Conservation (phyloP, 37 sponge, comb jelly and placozoan genomes). For the Chondrosia reniformis region DNA sequence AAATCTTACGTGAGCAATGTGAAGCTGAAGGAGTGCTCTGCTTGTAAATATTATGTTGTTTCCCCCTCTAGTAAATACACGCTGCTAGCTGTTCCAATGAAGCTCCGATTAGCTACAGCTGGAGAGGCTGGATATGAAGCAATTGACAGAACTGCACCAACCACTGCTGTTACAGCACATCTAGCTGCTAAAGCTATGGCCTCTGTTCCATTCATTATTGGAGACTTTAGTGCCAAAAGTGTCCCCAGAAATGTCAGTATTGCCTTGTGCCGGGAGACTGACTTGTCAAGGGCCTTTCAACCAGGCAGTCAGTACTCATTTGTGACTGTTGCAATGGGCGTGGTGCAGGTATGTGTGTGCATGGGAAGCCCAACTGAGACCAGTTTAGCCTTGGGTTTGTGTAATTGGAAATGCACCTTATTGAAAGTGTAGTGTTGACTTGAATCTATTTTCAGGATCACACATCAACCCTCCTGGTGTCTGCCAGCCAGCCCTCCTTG, state of each 20-base stretch:
- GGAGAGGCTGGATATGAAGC: slow-evolving; percentile 28
- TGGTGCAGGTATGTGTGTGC: not conserved
- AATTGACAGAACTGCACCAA: not conserved
- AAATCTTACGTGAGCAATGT: not conserved
- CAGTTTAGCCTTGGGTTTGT: no score
- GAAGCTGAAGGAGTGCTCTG: not conserved
- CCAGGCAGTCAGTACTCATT: slow-evolving; percentile 40
- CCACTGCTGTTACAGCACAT: slow-evolving; percentile 24
- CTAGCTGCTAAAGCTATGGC: slow-evolving; percentile 18
- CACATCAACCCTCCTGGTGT: no score
- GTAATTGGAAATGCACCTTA: no score
- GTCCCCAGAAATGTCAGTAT: slow-evolving; percentile 36
- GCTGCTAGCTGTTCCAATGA: slow-evolving; percentile 53
- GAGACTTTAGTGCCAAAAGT: not conserved
- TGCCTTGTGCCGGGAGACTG: not conserved
- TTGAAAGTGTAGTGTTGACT: no score
- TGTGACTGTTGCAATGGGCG: slow-evolving; percentile 24
- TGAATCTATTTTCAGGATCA: no score
- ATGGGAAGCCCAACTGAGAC: no score
- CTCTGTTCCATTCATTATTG: slow-evolving; percentile 46
- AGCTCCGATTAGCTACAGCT: not conserved
- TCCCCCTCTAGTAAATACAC: slow-evolving; percentile 32
- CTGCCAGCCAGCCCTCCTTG: no score
- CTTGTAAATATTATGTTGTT: not conserved
- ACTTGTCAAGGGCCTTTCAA: slow-evolving; percentile 28